Percentiles rank a stretch among this genome's conserved stretches.
phyloP scores from a whole-genome alignment of 2,797 vertebrate species.

The Coregonus ussuriensis region DNA sequence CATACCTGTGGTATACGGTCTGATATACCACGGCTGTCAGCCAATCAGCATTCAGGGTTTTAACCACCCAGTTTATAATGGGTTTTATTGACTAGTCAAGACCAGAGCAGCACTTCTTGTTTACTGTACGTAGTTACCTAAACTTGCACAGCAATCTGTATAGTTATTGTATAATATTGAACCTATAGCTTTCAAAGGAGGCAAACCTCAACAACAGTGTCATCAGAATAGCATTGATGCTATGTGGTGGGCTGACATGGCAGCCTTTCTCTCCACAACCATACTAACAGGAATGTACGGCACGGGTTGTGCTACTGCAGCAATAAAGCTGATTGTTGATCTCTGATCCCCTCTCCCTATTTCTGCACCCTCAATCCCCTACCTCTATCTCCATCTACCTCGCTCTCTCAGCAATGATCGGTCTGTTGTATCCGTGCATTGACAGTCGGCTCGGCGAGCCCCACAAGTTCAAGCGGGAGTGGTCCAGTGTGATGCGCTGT shows the following conservation, averaged over 20 bases:
- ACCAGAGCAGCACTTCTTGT: not conserved
- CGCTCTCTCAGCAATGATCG: constrained; percentile 82
- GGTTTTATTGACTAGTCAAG: constrained; percentile 19
- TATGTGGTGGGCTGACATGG: not conserved
- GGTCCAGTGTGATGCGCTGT: constrained; percentile 98
- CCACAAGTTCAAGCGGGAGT: constrained; percentile 96
- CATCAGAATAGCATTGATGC: constrained; percentile 7
- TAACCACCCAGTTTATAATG: no score
- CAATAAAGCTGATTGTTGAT: not conserved
- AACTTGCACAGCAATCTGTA: not conserved
- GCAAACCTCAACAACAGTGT: not conserved
- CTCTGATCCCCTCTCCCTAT: not conserved
- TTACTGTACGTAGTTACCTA: not conserved
- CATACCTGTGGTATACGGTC: no score
- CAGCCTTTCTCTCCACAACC: no score
- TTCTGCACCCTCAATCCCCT: not conserved
- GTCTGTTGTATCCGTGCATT: constrained; percentile 95
- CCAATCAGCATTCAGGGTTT: no score
- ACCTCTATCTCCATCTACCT: not conserved
- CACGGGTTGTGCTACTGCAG: not conserved
- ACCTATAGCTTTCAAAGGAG: not conserved
- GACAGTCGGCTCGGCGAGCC: constrained; percentile 90
- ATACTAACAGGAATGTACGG: not conserved
- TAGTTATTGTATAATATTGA: not conserved
- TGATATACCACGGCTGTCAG: no score